Conservation (phyloP, 2,888 invertebrate species). For the Pycnomerus fuliginosus region DNA sequence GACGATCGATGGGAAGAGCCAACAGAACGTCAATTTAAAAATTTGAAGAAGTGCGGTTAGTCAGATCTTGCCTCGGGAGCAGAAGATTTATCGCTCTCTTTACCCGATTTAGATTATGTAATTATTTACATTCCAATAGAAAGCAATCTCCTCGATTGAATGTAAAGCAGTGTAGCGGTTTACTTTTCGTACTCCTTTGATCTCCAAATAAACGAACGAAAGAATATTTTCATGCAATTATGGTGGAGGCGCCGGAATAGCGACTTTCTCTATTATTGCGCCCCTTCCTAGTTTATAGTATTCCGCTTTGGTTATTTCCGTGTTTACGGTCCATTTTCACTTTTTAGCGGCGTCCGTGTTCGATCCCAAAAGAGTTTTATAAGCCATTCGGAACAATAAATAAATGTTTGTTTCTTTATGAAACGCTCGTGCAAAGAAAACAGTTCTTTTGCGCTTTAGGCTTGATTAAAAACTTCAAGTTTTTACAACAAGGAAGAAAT, state of each 20-base stretch:
- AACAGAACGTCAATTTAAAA: too few relatives aligned
- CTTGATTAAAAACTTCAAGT: too few relatives aligned
- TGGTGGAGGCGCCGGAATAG: neutral
- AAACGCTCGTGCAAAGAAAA: too few relatives aligned
- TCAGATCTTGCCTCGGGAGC: constrained; percentile 14
- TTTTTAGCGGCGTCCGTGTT: constrained; percentile 22
- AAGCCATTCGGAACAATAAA: constrained; percentile 28
- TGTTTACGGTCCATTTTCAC: constrained; percentile 25
- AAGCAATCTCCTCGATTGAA: constrained; percentile 36
- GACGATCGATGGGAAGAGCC: too few relatives aligned
- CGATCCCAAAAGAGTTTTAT: constrained; percentile 26
- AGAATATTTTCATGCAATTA: neutral
- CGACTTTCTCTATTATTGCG: neutral
- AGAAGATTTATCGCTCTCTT: constrained; percentile 29
- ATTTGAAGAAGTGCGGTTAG: too few relatives aligned
- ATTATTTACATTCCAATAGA: constrained; percentile 43
- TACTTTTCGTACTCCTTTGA: constrained; percentile 21
- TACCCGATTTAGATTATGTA: constrained; percentile 39
- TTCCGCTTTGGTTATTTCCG: constrained; percentile 3
- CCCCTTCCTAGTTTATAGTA: neutral
- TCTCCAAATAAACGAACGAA: constrained; percentile 16
- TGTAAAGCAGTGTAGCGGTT: constrained; percentile 23
- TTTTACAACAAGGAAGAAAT: too few relatives aligned
- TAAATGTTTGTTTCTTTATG: constrained; percentile 27
- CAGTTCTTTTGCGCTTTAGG: too few relatives aligned